phyloP scores from a whole-genome alignment of 2,113 vertebrate genomes.

The Tichodroma muraria region DNA sequence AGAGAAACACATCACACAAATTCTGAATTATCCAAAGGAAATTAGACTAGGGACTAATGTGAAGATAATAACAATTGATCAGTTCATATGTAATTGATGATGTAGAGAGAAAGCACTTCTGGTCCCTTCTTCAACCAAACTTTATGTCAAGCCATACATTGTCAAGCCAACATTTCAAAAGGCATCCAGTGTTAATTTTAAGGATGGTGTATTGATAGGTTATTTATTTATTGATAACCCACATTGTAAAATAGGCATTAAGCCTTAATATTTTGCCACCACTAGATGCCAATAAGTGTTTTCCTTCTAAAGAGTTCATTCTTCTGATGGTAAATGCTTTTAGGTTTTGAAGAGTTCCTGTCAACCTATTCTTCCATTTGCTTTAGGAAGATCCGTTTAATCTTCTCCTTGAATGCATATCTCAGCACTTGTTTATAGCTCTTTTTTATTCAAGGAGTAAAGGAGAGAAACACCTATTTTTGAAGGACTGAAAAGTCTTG shows the following conservation, averaged over 20 bases:
- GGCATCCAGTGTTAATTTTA: background rate
- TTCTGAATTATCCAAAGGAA: background rate
- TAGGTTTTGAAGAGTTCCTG: background rate
- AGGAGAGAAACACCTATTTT: background rate
- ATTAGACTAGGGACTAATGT: background rate
- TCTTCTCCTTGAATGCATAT: background rate
- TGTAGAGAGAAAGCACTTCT: background rate
- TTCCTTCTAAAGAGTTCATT: background rate
- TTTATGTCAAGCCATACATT: background rate
- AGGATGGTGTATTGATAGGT: background rate
- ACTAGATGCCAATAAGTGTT: background rate
- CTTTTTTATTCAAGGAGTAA: background rate
- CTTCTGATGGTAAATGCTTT: background rate
- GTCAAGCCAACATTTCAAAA: background rate
- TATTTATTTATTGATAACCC: background rate
- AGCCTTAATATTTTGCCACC: background rate
- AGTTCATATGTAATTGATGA: background rate
- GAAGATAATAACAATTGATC: background rate
- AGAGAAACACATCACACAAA: background rate
- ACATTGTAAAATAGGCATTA: background rate
- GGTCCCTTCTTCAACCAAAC: background rate
- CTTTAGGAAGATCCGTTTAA: background rate
- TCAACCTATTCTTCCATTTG: background rate
- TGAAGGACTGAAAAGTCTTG: background rate
- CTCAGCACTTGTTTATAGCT: background rate